These are phyloP conservation scores for Crocodylus rhombifer DNA, from an alignment of 2,797 vertebrate species.

Conservation along the genomic window DNA sequence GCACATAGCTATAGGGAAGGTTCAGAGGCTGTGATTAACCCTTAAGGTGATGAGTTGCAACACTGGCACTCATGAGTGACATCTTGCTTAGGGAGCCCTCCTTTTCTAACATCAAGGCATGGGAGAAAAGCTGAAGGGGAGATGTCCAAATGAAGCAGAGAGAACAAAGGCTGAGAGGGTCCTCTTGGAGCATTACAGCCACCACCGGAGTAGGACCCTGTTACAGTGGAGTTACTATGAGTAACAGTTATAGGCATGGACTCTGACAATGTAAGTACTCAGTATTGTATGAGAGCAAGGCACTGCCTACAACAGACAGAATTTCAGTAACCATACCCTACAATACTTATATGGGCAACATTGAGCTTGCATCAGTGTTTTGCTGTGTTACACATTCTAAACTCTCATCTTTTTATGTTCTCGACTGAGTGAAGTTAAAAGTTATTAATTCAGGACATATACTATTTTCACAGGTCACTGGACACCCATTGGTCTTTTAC, in stretches of 20 bases:
- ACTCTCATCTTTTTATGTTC: background rate
- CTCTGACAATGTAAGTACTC: background rate
- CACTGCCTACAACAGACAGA: background rate
- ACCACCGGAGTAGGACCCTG: too few species aligned
- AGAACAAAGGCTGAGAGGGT: too few species aligned
- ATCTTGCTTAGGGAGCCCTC: too few species aligned
- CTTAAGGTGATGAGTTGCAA: too few species aligned
- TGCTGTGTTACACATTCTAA: background rate
- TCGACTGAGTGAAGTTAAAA: background rate
- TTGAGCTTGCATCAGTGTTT: background rate
- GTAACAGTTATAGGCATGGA: background rate
- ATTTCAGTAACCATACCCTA: background rate
- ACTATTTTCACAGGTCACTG: background rate
- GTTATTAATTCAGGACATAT: background rate
- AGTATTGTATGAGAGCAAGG: background rate
- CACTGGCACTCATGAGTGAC: too few species aligned
- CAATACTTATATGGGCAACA: background rate
- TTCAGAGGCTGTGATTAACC: too few species aligned
- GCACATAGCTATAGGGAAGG: too few species aligned
- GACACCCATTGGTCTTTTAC: background rate
- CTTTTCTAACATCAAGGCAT: too few species aligned
- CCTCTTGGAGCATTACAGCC: too few species aligned
- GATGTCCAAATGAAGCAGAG: too few species aligned
- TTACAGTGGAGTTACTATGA: background rate
- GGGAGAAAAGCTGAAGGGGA: too few species aligned